These are phyloP conservation scores for Halcyon chelicuti DNA, from an alignment of 2,797 vertebrate species.

Conservation along the genomic window DNA sequence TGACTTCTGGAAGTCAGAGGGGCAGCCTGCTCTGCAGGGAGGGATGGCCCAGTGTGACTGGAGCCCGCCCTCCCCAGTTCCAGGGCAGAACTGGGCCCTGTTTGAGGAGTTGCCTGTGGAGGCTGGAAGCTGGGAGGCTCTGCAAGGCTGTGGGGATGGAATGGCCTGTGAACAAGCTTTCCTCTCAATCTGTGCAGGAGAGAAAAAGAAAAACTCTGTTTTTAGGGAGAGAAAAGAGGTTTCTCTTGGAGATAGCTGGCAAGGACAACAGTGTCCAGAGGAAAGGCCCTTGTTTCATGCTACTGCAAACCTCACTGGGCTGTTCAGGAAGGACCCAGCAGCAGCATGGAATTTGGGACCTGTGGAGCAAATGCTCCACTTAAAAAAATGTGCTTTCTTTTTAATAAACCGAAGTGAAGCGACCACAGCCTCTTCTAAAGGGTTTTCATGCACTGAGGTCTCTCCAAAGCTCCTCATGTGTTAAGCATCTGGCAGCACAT, in stretches of 20 bases:
- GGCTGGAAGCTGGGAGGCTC: not conserved
- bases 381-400: not conserved
- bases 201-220: not conserved
- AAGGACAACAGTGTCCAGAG: not conserved
- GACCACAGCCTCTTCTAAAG: not conserved
- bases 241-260: not conserved
- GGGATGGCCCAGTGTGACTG: rapidly evolving
- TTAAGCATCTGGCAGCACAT: rapidly evolving
- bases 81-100: rapidly evolving
- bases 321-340: not conserved
- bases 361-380: not conserved
- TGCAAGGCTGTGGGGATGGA: not conserved
- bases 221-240: not conserved
- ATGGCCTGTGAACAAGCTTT: not conserved
- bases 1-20: not conserved
- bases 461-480: not conserved
- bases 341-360: not conserved
- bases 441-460: not conserved
- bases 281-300: rapidly evolving
- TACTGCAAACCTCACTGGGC: not conserved
- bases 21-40: not conserved
- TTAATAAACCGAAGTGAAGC: not conserved
- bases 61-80: rapidly evolving
- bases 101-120: not conserved
- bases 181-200: not conserved